Conservation (phyloP, 1,140 invertebrate genomes). For the Drosophila jambulina region DNA sequence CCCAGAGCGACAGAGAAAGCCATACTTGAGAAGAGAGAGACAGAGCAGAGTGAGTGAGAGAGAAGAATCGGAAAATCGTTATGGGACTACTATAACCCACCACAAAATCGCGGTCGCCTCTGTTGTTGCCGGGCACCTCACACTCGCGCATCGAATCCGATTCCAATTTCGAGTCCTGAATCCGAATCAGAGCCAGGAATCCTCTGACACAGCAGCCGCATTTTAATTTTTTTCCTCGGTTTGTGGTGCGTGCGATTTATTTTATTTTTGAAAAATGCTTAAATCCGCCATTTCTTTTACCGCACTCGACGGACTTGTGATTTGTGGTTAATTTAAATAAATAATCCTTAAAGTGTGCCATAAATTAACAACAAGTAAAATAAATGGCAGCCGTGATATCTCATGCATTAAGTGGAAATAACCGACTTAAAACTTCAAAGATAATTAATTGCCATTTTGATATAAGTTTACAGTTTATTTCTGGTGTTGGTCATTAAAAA, state of each 20-base stretch:
- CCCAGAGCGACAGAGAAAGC: conserved; percentile 1
- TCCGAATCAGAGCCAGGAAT: conserved; percentile 43
- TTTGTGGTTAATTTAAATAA: conserved; percentile 81
- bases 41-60: conserved; percentile 1
- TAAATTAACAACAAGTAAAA: conserved; percentile 29
- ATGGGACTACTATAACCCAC: conserved; percentile 72
- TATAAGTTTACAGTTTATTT: not conserved
- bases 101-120: conserved; percentile 79
- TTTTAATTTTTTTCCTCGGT: conserved; percentile 67
- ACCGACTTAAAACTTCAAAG: not conserved
- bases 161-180: conserved; percentile 37
- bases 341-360: conserved; percentile 77
- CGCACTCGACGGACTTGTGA: conserved; percentile 34
- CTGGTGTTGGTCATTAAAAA: not conserved
- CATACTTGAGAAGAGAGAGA: not conserved
- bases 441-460: not conserved
- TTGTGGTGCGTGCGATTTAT: conserved; percentile 69
- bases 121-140: conserved; percentile 69
- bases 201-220: conserved; percentile 60
- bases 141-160: conserved; percentile 69
- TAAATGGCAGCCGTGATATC: conserved; percentile 2
- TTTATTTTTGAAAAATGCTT: conserved; percentile 14
- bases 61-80: conserved; percentile 80
- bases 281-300: conserved; percentile 34
- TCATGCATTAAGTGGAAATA: not conserved